Evolutionary conservation across 2,113 vertebrate species (phyloP), one percentile per base, ranked within the genome.

Genomic region (Takifugu bimaculatus): DNA sequence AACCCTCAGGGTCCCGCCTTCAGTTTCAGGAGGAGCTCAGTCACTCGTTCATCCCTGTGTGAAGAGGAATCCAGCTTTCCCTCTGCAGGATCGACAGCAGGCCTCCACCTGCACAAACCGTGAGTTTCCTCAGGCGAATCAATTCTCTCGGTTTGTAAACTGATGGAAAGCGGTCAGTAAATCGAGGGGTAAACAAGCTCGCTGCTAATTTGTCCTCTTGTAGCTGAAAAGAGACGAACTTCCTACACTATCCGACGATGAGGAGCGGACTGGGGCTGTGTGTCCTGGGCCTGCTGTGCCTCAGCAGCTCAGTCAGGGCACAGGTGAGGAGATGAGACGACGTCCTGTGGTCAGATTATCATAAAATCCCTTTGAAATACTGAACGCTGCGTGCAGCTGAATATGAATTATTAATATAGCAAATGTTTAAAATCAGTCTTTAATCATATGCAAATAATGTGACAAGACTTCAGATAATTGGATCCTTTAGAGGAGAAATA

Each of bases 271-370:
- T 64, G 42, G 62, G 68, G 26, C 52, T 80, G 66, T 77, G 63
- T 68, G 42, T 75, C 39, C 45, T 85, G 63, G 72, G 72, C 60
- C 79, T 89, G 74, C 63, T 87, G 80, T 72, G 79, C 14, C 79
- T 87, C 13, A 54, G 65, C 42, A 74, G 60, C 60, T 57, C 56
- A 2, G 78, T n/a, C 44, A 57, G 59, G 0, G 67, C 60, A 7
- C 72, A 83, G 84, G 87, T 88, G 54, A 65, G 60, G 9, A 50
- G 20, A 32, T 32, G 29, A 32, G 29, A 2, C 4, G 29, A 32
- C 2, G 4, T 1, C 7, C 5, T 5, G 29, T 6, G 20, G 29
- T 32, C 29, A 32, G 29, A 32, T 32, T 32, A 32, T 4, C 35
- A 39, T 10, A 39, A 9, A 4, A 39, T 20, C 20, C 35, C 35